Evolutionary conservation across 2,797 vertebrate genomes (phyloP), one percentile per base, ranked within the genome.

Genomic region (Allobates femoralis): DNA sequence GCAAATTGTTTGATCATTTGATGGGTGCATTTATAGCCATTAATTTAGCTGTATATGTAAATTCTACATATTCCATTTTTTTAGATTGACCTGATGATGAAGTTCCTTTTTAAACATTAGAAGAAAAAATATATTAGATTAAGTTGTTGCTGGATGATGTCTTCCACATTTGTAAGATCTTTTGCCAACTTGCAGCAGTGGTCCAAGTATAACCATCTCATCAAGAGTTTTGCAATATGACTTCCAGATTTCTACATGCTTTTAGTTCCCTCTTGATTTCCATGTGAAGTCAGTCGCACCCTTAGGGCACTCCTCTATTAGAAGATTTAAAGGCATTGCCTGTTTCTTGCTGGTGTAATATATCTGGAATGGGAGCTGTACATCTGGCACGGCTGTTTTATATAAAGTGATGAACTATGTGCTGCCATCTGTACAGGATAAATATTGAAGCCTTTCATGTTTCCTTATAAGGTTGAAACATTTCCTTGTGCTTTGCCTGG

Each of bases 381-480:
- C 80, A 83, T 86, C 85, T 86, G 85, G 71, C 16, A 32, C 50
- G 51, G 37, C 66, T 78, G 80, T 87, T 87, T 81, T 79, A 73
- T 87, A 83, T 87, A 83, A 71, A 83, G 51, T 81, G 74, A 79
- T 58, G 64, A 60, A 71, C 41, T 32, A 58, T 83, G 32, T 32
- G 19, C 81, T 76, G 66, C 74, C 50, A 67, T 64, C 64, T 83
- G 81, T 73, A 71, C 55, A 55, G 69, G 19, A 76, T 81, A 58
- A 86, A 80, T 73, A 37, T 32, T 60, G 46, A 64, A 74, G 37
- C 37, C 69, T 76, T 32, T 23, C 46, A 46, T 10, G 50, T 51
- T 83, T 55, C 86, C 86, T 87, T 83, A 53, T 87, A 87, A 83
- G 86, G 86, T 81, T 83, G 26, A 73, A 87, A 73, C 53, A 71